Evolutionary conservation across 2,888 invertebrate species (phyloP), one percentile per base, ranked within the genome.

Genomic region (Acholoe squamosa): DNA sequence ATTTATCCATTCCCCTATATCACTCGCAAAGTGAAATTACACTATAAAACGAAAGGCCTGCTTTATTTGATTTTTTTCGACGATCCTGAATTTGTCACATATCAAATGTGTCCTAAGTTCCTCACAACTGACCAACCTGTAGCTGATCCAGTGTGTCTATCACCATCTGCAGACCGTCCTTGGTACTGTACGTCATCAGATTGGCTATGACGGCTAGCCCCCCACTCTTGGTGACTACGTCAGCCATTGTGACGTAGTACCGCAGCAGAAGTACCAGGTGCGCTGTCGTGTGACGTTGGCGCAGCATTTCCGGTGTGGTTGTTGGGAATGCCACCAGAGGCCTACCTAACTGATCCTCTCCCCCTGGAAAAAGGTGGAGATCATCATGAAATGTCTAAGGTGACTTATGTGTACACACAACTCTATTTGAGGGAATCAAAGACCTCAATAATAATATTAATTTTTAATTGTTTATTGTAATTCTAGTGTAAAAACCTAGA

Each of bases 191-290:
- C 28, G 90, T 76, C 14, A 16, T 33, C 43, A 90, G 56, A 51
- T 90, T 80, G 52, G 90, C 90, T n/a, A 90, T 51, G 54, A 90
- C 54, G 90, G 54, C 80, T 7, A 84, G 12, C 22, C 90, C 90
- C 0, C 54, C 71, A 16, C 16, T 22, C 22, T 31, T 51, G 16
- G 28, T 90, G 31, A 76, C 90, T 3, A 31, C 16, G 33, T 43
- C 54, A 28, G 54, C 12, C 52, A 90, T 19, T 0, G 54, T 52
- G 54, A 90, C 51, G 80, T 90, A 90, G 76, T 90, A 90, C 54
- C 77, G 90, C 33, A 90, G 77, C 33, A 76, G 77, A 5, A 90
- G 56, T 0, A 80, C 31, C 31, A 90, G 54, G 56, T 80, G 77
- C 31, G 90, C 90, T 14, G 84, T 33, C 33, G 90, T 80, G 77